Evolutionary conservation across 2,888 invertebrate genomes (phyloP), one percentile per base, ranked within the genome.

Genomic region (Trichopoda pennipes): DNA sequence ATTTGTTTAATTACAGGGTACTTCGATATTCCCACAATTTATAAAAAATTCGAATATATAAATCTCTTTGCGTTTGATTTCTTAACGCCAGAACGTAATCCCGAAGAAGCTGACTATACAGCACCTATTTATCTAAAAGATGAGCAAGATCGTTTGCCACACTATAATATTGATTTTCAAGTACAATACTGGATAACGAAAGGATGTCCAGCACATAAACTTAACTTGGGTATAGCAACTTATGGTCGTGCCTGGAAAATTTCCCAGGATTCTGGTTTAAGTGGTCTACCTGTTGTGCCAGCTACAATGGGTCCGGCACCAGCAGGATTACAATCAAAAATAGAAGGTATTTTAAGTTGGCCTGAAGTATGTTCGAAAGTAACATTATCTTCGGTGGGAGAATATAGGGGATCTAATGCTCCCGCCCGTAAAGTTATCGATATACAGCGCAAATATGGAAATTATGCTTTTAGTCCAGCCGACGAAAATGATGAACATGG

Each of bases 1-100:
- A 6, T 4, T 28, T 28, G 8, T 28, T 28, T 28, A 4, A 14
- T 44, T 44, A 16, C 16, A 96, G 96, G 95, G 80, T 96, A 96
- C 90, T 95, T 93, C 89, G 96, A 97, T 87, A 93, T 95, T 0
- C 93, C 94, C 9, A 92, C 94, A 47, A 91, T 97, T 77, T 93
- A 94, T 76, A 94, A 94, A 83, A 91, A 95, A 86, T 92, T 97
- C 44, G 97, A 97, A 86, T 94, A 94, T 81, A 94, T 97, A 35
- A 95, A 96, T 86, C 88, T 97, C 64, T 93, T 95, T 86, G 93
- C 95, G 0, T 97, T 95, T 86, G 97, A 97, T 90, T 97, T 95
- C 90, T 92, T 93, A 85, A 96, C 94, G 0, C 94, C 96, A 0
- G 92, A 94, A 53, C 93, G 96, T 12, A 95, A 95, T 89, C 94